Evolutionary conservation across 2,797 vertebrate genomes (phyloP), one percentile per base, ranked within the genome.

Genomic region (Urocyon cinereoargenteus): DNA sequence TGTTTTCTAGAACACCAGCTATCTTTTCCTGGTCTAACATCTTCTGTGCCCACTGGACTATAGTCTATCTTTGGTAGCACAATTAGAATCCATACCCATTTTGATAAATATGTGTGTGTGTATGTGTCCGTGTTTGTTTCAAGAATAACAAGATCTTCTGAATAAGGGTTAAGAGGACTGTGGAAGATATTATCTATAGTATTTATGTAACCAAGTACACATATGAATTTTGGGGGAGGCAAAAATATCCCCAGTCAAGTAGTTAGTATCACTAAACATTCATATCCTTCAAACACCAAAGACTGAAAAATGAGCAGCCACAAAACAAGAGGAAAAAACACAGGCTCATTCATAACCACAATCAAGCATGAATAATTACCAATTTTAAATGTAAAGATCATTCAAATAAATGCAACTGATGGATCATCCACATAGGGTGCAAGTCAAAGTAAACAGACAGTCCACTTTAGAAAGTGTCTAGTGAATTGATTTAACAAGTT

Each of bases 401-500:
- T 99, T 99, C 98, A 98, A 98, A 99, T 98, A 98, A 98, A 98
- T 92, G 94, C 96, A 98, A 99, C 98, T 98, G 99, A 99, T 99
- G 98, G 98, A 98, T 99, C 99, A 98, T 99, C 98, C 98, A 98
- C 98, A 98, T 94, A 98, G 98, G 97, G 98, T 98, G 98, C 98
- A 98, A 98, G 98, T 99, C 98, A 99, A 98, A 98, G 98, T 98
- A 99, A 99, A 98, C 98, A 99, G 99, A 99, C 99, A 99, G 99
- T 99, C 99, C 99, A 99, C 99, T 99, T 99, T 99, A 98, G 99
- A 99, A 99, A 99, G 99, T 99, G 99, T 99, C 99, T 99, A 97
- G 99, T 98, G 99, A 99, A 99, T 99, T 99, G 99, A 99, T 99
- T 99, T 99, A 99, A 99, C 99, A 99, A 99, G 99, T 99, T 99